These are phyloP conservation scores for Petrosia ficiformis DNA, from an alignment of 37 sponge, comb jelly and placozoan species.

Conservation along the genomic window DNA sequence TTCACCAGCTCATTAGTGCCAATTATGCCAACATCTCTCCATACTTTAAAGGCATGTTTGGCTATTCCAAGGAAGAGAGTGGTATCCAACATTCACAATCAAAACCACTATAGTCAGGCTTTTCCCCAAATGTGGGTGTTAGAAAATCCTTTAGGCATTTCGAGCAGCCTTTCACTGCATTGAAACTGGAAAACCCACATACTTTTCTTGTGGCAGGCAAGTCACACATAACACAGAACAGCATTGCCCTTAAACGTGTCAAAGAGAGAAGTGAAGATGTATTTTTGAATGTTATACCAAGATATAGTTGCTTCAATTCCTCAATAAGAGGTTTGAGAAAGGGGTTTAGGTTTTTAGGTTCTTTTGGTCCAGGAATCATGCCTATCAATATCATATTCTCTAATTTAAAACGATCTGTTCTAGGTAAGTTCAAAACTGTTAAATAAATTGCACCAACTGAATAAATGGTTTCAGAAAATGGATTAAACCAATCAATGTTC, in stretches of 20 bases:
- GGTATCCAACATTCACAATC: slow-evolving; percentile 27
- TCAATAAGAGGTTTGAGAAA: slow-evolving; percentile 36
- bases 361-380: too few relatives aligned
- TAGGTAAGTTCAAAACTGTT: slow-evolving; percentile 44
- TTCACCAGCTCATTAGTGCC: background rate
- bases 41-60: slow-evolving; percentile 23
- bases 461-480: slow-evolving; percentile 33
- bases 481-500: slow-evolving; percentile 69
- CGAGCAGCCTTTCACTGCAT: slow-evolving; percentile 49
- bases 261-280: background rate
- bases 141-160: slow-evolving; percentile 54
- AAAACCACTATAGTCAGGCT: slow-evolving; percentile 39
- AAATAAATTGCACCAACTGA: slow-evolving; percentile 54
- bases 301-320: slow-evolving; percentile 18
- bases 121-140: background rate
- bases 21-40: slow-evolving; percentile 19
- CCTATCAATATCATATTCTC: slow-evolving; percentile 51
- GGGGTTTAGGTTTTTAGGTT: slow-evolving; percentile 30
- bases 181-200: slow-evolving; percentile 35
- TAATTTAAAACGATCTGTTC: slow-evolving; percentile 7
- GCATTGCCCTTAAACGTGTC: slow-evolving; percentile 21
- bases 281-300: slow-evolving; percentile 6
- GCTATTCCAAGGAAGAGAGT: slow-evolving; percentile 35
- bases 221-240: slow-evolving; percentile 31
- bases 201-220: slow-evolving; percentile 40